Evolutionary conservation across 2,113 vertebrate genomes (phyloP), one percentile per base, ranked within the genome.

Genomic region (Sturnira hondurensis): DNA sequence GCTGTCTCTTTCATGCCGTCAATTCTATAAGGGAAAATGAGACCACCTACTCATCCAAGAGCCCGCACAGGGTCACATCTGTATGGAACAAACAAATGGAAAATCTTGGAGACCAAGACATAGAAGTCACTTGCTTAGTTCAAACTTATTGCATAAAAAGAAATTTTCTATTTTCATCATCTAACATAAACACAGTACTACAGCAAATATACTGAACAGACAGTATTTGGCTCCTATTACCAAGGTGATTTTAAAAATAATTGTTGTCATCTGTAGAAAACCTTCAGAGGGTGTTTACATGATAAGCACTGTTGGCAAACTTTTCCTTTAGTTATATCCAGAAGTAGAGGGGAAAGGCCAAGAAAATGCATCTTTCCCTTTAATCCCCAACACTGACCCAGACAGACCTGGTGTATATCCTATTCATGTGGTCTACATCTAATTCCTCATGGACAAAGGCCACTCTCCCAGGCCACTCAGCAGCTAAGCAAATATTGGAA

Each of bases 191-290:
- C 58, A 65, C 24, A 68, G 83, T 67, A 58, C n/a, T 78, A 88
- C 12, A 56, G 17, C 38, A 92, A 77, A 14, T 77, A 80, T 15
- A 94, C 33, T 82, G 54, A 88, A 45, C 33, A 90, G n/a, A 6
- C 22, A 20, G n/a, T 89, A 33, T 33, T 95, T 96, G 68, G 38
- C 16, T 94, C n/a, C 67, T 95, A 92, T 56, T 63, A 82, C 4
- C 16, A 68, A 85, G 52, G 52, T 85, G 52, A 74, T 93, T 95
- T 95, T 87, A 4, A 81, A 93, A 96, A 94, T 73, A 91, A 87
- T 68, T 56, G 83, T 86, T 86, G 86, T 68, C n/a, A 88, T 67
- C 58, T 92, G 19, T 81, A 70, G 58, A 96, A 96, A 85, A 36
- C 33, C 52, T 83, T 95, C 65, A 74, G 5, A 61, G 26, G 22